A percentile compares a stretch with the other conserved stretches of the same genome.
phyloP scores from a whole-genome alignment of 2,113 vertebrate species.

The Chaetops frenatus region DNA sequence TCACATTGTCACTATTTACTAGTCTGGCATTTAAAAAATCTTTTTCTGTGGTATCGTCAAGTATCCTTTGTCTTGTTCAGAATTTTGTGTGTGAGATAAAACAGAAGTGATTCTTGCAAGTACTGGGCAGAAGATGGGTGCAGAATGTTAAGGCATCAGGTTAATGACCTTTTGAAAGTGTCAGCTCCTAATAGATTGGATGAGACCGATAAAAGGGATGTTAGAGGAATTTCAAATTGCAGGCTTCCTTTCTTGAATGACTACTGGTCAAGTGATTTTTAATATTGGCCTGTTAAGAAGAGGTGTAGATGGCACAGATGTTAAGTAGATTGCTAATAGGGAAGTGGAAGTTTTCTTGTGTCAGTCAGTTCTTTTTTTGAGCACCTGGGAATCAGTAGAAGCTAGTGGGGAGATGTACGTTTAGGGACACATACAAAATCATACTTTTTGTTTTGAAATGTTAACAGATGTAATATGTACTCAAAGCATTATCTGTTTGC shows the following conservation, averaged over 20 bases:
- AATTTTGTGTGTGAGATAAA: background rate
- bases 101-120: background rate
- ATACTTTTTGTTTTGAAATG: background rate
- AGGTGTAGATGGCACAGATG: background rate
- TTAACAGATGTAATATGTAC: background rate
- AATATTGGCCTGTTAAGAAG: background rate
- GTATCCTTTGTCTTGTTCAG: background rate
- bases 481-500: background rate
- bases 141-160: background rate
- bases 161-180: background rate
- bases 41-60: background rate
- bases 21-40: background rate
- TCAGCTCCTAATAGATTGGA: background rate
- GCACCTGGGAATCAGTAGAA: background rate
- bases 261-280: background rate
- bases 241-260: background rate
- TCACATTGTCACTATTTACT: background rate
- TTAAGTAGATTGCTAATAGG: background rate
- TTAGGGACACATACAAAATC: background rate
- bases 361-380: background rate
- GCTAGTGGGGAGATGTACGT: background rate
- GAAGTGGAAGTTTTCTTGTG: background rate
- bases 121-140: background rate
- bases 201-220: background rate
- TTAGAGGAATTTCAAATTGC: background rate